Evolutionary conservation across 2,113 vertebrate species (phyloP), one percentile per base, ranked within the genome.

Genomic region (Piaya cayana): DNA sequence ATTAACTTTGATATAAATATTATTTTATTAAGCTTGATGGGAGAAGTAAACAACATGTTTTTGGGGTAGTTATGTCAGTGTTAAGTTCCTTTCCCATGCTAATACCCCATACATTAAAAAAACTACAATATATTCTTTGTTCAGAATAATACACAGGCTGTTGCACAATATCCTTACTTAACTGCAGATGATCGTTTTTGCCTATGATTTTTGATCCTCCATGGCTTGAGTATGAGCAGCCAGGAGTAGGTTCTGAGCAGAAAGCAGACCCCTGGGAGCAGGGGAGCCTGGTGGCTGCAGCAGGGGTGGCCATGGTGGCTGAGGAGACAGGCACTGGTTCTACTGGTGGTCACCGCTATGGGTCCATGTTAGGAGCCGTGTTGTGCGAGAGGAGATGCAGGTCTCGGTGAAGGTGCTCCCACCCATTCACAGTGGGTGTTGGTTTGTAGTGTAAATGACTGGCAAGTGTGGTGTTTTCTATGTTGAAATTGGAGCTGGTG

Each of bases 391-490:
- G 47, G 25, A 34, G 55, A n/a, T 68, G 80, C 21, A 3, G 8
- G 8, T 39, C 27, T 47, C 1, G 0, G 23, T 12, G 2, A 15
- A 62, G 34, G 26, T 36, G 55, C 37, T 64, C 23, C 84, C 4
- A 16, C 32, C 32, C 29, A 4, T 13, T 50, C 45, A 2, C 21
- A 50, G 76, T 1, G 3, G 53, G 2, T 17, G 56, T 3, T 17
- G 50, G 29, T 1, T 25, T 18, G 34, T 17, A 17, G 34, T 8
- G 47, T 58, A 16, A 47, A 67, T 0, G 3, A 19, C n/a, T 10
- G 25, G 12, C 34, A 30, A 29, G 18, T 6, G 19, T 0, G 0
- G 5, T 7, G 25, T 10, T 79, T 23, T 29, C 67, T 29, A 0
- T 4, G 25, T 30, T 62, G n/a, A 7, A 65, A 27, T 23, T 15